phyloP scores from a whole-genome alignment of 2,888 invertebrate species.

The Apodemia zela region DNA sequence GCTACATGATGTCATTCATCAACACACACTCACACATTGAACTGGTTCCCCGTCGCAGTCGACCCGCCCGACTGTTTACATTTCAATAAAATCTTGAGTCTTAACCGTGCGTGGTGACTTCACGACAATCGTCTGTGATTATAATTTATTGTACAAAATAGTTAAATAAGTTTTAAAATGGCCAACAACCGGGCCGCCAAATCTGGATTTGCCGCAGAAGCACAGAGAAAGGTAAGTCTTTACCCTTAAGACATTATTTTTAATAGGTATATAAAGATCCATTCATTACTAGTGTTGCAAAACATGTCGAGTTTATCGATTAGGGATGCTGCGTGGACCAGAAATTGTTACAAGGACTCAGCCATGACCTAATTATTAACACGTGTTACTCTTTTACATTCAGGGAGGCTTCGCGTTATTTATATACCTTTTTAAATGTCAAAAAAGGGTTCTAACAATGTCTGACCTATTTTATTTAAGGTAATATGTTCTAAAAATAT shows the following conservation, averaged over 20 bases:
- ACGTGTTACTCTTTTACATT: constrained; percentile 32
- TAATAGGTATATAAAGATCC: not conserved
- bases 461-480: constrained; percentile 1
- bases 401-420: not conserved
- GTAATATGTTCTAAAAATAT: not conserved
- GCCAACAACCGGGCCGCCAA: constrained; percentile 92
- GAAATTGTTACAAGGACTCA: constrained; percentile 61
- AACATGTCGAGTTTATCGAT: constrained; percentile 50
- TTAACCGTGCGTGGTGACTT: constrained; percentile 56
- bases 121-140: constrained; percentile 72
- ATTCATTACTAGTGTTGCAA: constrained; percentile 22
- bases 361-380: constrained; percentile 64
- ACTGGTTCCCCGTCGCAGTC: constrained; percentile 49
- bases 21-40: constrained; percentile 69
- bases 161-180: constrained; percentile 75
- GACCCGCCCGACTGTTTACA: constrained; percentile 68
- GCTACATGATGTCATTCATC: constrained; percentile 75
- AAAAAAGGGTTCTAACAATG: constrained; percentile 5
- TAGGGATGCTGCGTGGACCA: constrained; percentile 69
- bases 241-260: constrained; percentile 20
- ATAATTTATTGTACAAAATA: constrained; percentile 51
- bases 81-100: constrained; percentile 39
- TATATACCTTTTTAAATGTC: not conserved
- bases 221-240: constrained; percentile 92
- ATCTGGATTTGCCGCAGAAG: constrained; percentile 97